Percentiles rank a stretch among this genome's conserved stretches.
phyloP scores from a whole-genome alignment of 2,113 vertebrate species.

The Melanocharis versteri region DNA sequence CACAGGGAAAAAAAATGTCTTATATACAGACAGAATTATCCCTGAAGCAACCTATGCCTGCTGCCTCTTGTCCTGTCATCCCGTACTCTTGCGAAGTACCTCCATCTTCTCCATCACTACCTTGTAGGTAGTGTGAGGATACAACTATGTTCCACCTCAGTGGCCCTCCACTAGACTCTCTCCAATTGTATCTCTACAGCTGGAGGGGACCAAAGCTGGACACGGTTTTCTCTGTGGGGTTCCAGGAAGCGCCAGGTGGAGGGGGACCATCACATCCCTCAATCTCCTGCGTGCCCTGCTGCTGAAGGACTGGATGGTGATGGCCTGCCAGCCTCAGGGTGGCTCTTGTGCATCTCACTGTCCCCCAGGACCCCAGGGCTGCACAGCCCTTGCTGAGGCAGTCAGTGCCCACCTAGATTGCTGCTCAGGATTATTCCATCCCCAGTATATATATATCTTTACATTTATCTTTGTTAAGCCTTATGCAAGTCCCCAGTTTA shows the following conservation, averaged over 20 bases:
- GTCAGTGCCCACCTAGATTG: not conserved
- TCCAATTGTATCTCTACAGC: not conserved
- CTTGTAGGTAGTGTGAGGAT: not conserved
- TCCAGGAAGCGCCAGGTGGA: not conserved
- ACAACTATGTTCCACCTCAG: not conserved
- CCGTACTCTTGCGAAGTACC: not conserved
- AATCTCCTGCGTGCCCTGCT: not conserved
- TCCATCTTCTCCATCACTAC: not conserved
- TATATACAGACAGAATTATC: not conserved
- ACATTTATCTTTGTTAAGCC: not conserved
- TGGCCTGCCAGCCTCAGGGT: not conserved
- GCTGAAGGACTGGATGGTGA: not conserved
- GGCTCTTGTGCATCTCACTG: not conserved
- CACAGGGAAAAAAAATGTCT: not conserved
- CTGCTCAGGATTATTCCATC: not conserved
- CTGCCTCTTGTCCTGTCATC: not conserved
- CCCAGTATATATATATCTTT: not conserved
- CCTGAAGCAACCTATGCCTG: not conserved
- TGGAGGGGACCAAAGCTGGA: not conserved
- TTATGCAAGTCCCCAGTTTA: not conserved
- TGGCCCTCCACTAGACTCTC: not conserved
- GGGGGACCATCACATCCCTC: not conserved
- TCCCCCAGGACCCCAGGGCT: too few species aligned
- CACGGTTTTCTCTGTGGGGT: not conserved
- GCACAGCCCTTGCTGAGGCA: not conserved